Base-by-base conservation (phyloP, 2,113 vertebrate genomes). In the Bos indicus region DNA sequence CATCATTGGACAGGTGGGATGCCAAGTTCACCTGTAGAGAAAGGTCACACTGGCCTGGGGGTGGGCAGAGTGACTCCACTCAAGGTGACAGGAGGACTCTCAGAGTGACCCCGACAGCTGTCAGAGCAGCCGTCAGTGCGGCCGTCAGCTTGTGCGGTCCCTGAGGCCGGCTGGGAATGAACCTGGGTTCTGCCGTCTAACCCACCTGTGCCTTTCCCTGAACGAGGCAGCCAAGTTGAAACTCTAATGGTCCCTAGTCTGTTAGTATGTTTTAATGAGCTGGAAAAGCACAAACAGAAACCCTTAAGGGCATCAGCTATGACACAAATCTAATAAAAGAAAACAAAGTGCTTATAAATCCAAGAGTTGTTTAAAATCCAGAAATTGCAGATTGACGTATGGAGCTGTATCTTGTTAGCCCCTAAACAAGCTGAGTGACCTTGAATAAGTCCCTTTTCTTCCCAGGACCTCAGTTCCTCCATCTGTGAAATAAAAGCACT, bases 231-330 rank as follows among this genome's bases (percentile, higher is more conserved):
- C 90, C 1, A 0, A 87, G 91, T 43, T 52, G 56, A 60, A 93
- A 51, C 28, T 82, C 82, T 71, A 33, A 88, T 48, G 67, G 81
- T 57, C 95, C 90, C 97, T 78, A 80, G 92, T 78, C 97, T 91
- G 43, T 96, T 88, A 74, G 92, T 96, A 92, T 23, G 60, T 96
- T 92, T 95, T 96, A 98, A 98, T 88, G 96, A 97, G 90, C 90
- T 98, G 96, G 90, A 96, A 97, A 97, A 96, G 80, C 95, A 95
- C 92, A 95, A 96, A 95, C 96, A 96, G 96, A 93, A 91, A 85
- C 88, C 96, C 90, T 96, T 94, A 86, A 82, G 94, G 96, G 82
- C 94, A 93, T 82, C 46, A 13, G 62, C 92, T 13, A 3, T 95
- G 94, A 83, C 95, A 96, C 33, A 92, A 88, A 62, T 90, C 94